Evolutionary conservation across 1,140 invertebrate genomes (phyloP).

Genomic region (Ridgeia piscesae): DNA sequence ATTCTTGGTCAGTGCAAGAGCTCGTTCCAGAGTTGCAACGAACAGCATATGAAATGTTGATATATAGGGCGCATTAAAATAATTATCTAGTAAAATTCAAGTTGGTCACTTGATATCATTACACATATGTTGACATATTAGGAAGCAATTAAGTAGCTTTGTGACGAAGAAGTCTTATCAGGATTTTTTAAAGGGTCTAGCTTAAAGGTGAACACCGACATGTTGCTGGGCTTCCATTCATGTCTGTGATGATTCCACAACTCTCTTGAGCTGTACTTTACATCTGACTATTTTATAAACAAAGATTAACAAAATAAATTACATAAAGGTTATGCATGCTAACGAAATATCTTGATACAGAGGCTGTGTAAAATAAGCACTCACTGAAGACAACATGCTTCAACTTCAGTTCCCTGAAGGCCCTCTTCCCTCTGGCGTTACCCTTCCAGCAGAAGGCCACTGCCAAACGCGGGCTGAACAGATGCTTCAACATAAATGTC

Average conservation of each 20-base stretch:
- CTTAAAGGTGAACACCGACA: background rate
- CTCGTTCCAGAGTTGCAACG: too few species aligned
- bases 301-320: background rate
- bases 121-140: too few species aligned
- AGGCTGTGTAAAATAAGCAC: background rate
- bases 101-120: too few species aligned
- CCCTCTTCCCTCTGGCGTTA: background rate
- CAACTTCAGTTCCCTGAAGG: background rate
- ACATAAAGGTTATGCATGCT: background rate
- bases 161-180: background rate
- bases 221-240: background rate
- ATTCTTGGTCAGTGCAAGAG: too few species aligned
- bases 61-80: too few species aligned
- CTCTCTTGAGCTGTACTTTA: background rate
- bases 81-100: too few species aligned
- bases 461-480: background rate
- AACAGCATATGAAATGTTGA: too few species aligned
- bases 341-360: background rate
- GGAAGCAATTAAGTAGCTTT: too few species aligned
- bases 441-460: background rate
- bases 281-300: background rate
- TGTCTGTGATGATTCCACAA: background rate
- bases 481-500: background rate
- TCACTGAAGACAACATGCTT: background rate
- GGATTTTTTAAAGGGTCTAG: background rate